phyloP scores from a whole-genome alignment of 2,888 invertebrate genomes.

The Crocallis elinguaria region DNA sequence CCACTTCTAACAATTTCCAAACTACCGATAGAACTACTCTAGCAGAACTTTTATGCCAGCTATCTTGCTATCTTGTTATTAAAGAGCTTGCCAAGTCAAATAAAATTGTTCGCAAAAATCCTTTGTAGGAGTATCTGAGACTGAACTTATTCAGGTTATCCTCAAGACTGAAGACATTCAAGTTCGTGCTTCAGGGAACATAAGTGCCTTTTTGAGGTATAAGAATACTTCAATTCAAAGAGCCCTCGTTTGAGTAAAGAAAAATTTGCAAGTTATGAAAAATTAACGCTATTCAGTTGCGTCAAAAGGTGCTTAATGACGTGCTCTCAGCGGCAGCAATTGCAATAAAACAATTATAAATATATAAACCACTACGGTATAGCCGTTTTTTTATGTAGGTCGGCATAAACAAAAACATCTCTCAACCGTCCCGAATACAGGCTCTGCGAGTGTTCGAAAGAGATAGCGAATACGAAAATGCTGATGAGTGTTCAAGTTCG shows the following conservation, averaged over 20 bases:
- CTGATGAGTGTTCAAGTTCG: no score
- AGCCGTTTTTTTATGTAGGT: no score
- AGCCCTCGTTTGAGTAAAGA: conserved; percentile 3
- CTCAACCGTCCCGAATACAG: no score
- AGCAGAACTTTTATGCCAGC: conserved; percentile 12
- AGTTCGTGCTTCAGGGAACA: conserved; percentile 6
- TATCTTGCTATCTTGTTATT: conserved; percentile 10
- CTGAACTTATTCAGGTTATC: conserved; percentile 21
- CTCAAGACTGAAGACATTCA: conserved; percentile 7
- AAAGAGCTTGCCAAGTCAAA: conserved; percentile 22
- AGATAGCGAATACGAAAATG: no score
- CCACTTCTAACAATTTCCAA: background rate
- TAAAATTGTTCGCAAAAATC: conserved; percentile 19
- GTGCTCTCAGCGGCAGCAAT: no score
- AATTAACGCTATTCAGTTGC: background rate
- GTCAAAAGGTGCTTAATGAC: background rate
- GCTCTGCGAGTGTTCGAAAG: no score
- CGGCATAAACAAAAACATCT: no score
- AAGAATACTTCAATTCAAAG: conserved; percentile 16
- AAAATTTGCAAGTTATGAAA: conserved; percentile 1
- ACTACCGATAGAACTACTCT: background rate
- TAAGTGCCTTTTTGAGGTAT: conserved; percentile 9
- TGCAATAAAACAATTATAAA: no score
- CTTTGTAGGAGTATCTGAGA: conserved; percentile 16
- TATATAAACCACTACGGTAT: no score